A percentile compares a stretch with the other conserved stretches of the same genome.
Evolutionary conservation across 2,797 vertebrate genomes (phyloP).

Genomic region (Micrastur ruficollis): DNA sequence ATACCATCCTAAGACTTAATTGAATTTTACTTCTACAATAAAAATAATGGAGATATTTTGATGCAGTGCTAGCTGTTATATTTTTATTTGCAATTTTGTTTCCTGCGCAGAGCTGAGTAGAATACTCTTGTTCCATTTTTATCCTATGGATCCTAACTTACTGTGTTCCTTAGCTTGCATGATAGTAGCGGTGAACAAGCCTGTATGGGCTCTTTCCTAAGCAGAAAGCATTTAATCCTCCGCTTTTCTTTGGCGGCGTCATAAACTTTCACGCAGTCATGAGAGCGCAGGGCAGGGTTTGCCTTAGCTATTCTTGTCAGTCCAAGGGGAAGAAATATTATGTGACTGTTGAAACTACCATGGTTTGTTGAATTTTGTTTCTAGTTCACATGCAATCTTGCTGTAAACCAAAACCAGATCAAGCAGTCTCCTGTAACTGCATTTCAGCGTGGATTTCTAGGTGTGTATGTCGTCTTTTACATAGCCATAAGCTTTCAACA

Average conservation of each 20-base stretch:
- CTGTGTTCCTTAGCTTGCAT: not conserved
- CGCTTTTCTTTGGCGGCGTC: not conserved
- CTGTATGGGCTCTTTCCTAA: not conserved
- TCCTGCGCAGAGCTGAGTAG: not conserved
- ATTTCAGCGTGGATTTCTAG: not conserved
- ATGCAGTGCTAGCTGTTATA: not conserved
- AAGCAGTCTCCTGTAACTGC: not conserved
- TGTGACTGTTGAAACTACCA: not conserved
- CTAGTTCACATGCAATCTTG: not conserved
- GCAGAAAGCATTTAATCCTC: not conserved
- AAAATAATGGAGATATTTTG: not conserved
- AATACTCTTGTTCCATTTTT: not conserved
- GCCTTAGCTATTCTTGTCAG: not conserved
- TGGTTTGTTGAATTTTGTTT: not conserved
- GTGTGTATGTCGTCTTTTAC: not conserved
- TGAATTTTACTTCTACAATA: not conserved
- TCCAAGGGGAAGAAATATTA: not conserved
- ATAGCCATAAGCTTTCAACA: not conserved
- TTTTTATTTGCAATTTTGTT: not conserved
- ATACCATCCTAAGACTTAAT: not conserved
- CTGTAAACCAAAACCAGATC: not conserved
- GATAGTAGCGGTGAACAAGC: not conserved
- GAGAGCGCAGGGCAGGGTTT: not conserved
- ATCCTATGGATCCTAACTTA: not conserved
- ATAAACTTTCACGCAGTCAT: not conserved